Conservation (phyloP, 2,888 invertebrate genomes). For the Eumerus sabulonum region DNA sequence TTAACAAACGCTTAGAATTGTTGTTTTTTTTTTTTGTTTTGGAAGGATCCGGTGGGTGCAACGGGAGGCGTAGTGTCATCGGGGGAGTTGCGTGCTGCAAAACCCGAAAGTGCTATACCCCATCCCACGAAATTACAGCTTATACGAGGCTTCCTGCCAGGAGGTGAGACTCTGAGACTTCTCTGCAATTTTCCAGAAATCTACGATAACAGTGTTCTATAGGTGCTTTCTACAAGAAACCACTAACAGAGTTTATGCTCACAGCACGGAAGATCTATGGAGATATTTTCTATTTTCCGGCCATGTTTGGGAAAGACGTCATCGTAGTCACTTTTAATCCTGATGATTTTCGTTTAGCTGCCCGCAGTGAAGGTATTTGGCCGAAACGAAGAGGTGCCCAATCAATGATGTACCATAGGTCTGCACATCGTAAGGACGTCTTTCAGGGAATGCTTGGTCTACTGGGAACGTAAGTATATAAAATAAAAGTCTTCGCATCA, state of each 20-base stretch:
- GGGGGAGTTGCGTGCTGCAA: not conserved
- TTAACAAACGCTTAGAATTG: too few species aligned
- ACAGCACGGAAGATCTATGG: constrained; percentile 72
- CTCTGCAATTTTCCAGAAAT: not conserved
- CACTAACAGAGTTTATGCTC: constrained; percentile 59
- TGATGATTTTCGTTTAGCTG: constrained; percentile 79
- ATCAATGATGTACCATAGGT: constrained; percentile 76
- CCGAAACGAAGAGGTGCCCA: constrained; percentile 73
- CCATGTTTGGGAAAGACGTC: constrained; percentile 71
- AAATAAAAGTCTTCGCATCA: not conserved
- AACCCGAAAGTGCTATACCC: constrained; percentile 63
- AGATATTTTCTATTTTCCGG: constrained; percentile 75
- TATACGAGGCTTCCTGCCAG: constrained; percentile 69
- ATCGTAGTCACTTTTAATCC: constrained; percentile 79
- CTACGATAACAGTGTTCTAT: constrained; percentile 59
- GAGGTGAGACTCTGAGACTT: constrained; percentile 66
- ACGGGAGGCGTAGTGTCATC: constrained; percentile 68
- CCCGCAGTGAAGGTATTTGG: constrained; percentile 67
- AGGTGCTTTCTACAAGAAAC: constrained; percentile 33
- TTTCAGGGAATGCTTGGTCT: constrained; percentile 70
- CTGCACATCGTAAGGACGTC: constrained; percentile 72
- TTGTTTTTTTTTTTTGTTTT: not conserved
- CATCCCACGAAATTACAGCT: constrained; percentile 58
- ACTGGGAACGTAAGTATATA: constrained; percentile 36
- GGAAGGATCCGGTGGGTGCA: constrained; percentile 41